Evolutionary conservation across 2,113 vertebrate genomes (phyloP).

Genomic region (Martes martes): DNA sequence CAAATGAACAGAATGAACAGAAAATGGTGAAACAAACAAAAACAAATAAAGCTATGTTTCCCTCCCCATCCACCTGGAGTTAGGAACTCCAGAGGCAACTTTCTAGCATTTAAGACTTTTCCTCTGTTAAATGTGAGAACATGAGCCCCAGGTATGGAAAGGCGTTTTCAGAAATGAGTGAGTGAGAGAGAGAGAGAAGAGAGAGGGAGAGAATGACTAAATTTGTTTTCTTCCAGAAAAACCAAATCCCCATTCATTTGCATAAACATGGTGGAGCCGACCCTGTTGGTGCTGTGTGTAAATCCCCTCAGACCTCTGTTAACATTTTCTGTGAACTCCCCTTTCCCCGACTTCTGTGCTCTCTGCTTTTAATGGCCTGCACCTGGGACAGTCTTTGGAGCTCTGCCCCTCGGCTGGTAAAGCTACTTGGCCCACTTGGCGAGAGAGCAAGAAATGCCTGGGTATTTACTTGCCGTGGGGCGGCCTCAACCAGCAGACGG

Average conservation of each 20-base stretch:
- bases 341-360: neutral
- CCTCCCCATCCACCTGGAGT: neutral
- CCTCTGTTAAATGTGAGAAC: neutral
- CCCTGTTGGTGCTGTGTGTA: neutral
- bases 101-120: neutral
- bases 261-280: neutral
- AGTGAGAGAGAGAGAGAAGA: too few species aligned
- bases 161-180: neutral
- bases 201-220: neutral
- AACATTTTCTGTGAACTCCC: neutral
- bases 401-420: neutral
- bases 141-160: neutral
- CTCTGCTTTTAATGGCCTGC: neutral
- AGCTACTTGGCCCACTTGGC: neutral
- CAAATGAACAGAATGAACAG: slow-evolving; percentile 12
- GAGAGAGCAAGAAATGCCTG: neutral
- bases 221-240: slow-evolving; percentile 23
- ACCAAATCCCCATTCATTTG: neutral
- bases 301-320: neutral
- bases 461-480: neutral
- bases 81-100: neutral
- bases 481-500: neutral
- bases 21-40: slow-evolving; percentile 29
- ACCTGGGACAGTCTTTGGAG: neutral
- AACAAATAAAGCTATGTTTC: neutral